Evolutionary conservation across 2,797 vertebrate genomes (phyloP).

Genomic region (Gymnothorax javanicus): DNA sequence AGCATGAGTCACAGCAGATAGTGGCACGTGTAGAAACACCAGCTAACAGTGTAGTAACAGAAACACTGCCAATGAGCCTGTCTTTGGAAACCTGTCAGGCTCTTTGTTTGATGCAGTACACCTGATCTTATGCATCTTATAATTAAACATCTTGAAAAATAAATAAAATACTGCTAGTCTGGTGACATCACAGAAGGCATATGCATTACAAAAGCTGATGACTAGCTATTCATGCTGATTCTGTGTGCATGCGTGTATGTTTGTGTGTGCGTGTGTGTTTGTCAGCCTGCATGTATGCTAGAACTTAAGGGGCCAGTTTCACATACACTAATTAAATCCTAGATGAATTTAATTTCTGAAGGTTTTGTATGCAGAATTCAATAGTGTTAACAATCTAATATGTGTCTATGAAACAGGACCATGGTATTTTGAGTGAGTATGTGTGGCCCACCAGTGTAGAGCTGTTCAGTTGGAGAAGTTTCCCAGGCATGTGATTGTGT

Average conservation of each 20-base stretch:
- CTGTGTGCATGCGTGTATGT: too few species aligned
- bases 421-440: neutral
- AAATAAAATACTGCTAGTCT: neutral
- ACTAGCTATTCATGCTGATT: neutral
- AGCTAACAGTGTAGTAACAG: constrained; percentile 64
- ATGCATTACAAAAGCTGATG: too few species aligned
- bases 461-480: neutral
- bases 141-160: neutral
- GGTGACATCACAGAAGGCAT: neutral
- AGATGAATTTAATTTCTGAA: too few species aligned
- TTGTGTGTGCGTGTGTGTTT: neutral
- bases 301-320: too few species aligned
- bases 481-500: constrained; percentile 1
- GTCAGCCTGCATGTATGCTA: too few species aligned
- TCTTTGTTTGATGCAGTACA: neutral
- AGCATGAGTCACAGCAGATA: neutral
- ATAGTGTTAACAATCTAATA: too few species aligned
- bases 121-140: neutral
- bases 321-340: too few species aligned
- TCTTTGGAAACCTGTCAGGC: neutral
- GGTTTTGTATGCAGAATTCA: too few species aligned
- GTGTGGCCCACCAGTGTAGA: neutral
- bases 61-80: neutral
- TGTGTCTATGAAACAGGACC: too few species aligned
- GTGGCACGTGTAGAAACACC: neutral